Base-by-base conservation (phyloP, 2,888 invertebrate species). In the Stegophylla sp. region DNA sequence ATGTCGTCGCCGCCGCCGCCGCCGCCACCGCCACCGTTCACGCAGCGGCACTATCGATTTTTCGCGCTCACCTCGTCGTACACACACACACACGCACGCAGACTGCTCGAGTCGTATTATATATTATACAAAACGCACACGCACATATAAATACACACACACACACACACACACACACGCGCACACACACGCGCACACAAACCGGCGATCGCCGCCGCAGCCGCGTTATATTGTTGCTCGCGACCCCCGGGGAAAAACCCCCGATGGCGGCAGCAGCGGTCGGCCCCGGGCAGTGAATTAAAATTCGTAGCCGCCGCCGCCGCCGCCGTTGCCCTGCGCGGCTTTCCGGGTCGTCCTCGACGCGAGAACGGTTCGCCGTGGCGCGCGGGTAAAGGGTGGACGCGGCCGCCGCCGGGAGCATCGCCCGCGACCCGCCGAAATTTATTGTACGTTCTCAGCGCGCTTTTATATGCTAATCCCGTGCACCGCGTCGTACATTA, bases 171-270 rank as follows among this genome's bases (percentile, higher is more conserved):
- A 20, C 56, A 10, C 56, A 34, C 34, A 34, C 34, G 7, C 7
- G 34, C 7, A 34, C 7, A 34, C 34, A 34, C 3, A 34, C 34
- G 34, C 34, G 34, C 34, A 34, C 34, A 34, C 34, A 7, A 7
- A 5, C 34, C 69, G 28, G n/a, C 28, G n/a, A 13, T n/a, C 48
- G 28, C 26, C 67, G n/a, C 23, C 45, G 26, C 0, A 43, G 26
- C 15, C 12, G 34, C 34, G 34, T 34, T 34, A 34, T 34, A 34
- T 34, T 7, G 4, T 34, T 34, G 34, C 34, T 23, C 41, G 51
- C 51, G 64, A 51, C 63, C 74, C 74, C 63, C 63, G 74, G 74
- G 74, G 63, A 75, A 75, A 75, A 20, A 48, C 61, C 61, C 9
- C 15, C 26, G 10, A 69, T 34, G 69, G 51, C 20, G n/a, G 15